Evolutionary conservation across 2,888 invertebrate species (phyloP).

Genomic region (Trissolcus japonicus): DNA sequence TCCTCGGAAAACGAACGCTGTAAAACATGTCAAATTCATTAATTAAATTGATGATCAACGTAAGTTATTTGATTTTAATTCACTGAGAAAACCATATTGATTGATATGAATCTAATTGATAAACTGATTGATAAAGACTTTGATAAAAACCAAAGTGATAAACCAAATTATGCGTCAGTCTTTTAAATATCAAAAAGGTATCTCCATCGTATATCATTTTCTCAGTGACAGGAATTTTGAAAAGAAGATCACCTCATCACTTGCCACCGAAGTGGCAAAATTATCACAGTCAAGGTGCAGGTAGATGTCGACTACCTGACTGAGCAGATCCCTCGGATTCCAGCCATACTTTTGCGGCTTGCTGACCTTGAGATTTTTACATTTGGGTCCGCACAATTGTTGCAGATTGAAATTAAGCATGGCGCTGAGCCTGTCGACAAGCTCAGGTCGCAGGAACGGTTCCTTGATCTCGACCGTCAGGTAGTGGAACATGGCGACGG

Average conservation of each 20-base stretch:
- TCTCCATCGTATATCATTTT: too few species aligned
- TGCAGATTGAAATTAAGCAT: slow-evolving; percentile 99
- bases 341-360: slow-evolving; percentile 97
- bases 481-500: slow-evolving; percentile 98
- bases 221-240: too few species aligned
- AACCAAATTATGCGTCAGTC: background rate
- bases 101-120: background rate
- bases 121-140: too few species aligned
- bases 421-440: slow-evolving; percentile 94
- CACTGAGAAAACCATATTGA: background rate
- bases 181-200: too few species aligned
- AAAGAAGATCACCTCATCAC: too few species aligned
- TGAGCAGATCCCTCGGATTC: slow-evolving; percentile 94
- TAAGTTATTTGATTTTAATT: background rate
- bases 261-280: slow-evolving; percentile 94
- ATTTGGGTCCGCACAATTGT: slow-evolving; percentile 97
- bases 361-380: slow-evolving; percentile 93
- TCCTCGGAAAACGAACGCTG: slow-evolving; percentile 95
- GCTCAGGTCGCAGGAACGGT: slow-evolving; percentile 94
- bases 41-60: background rate
- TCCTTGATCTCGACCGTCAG: slow-evolving; percentile 95
- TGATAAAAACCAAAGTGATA: too few species aligned
- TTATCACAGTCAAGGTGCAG: slow-evolving; percentile 94
- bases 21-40: slow-evolving; percentile 59
- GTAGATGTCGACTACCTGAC: slow-evolving; percentile 97